Percentiles rank a stretch among this genome's conserved stretches.
phyloP scores from a whole-genome alignment of 2,888 invertebrate species.

The Timandra comae region DNA sequence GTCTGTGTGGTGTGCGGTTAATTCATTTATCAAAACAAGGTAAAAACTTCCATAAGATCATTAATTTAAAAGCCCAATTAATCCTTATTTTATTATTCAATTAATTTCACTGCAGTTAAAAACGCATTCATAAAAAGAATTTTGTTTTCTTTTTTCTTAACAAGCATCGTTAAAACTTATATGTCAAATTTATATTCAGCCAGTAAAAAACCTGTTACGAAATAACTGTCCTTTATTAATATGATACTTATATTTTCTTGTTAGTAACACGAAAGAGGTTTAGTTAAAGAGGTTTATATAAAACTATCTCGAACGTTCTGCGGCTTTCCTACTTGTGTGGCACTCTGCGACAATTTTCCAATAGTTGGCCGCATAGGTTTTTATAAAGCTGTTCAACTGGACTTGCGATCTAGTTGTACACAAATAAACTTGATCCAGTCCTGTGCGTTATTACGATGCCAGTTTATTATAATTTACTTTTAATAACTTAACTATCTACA shows the following conservation, averaged over 20 bases:
- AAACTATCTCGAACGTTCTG: constrained; percentile 50
- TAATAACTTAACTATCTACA: background rate
- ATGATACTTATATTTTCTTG: too few relatives aligned
- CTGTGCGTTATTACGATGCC: constrained; percentile 20
- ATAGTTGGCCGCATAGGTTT: constrained; percentile 25
- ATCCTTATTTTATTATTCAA: too few relatives aligned
- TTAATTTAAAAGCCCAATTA: too few relatives aligned
- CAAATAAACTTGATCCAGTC: constrained; percentile 44
- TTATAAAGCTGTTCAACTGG: constrained; percentile 24
- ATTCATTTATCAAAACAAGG: too few relatives aligned
- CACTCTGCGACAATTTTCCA: constrained; percentile 37
- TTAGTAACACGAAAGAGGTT: too few relatives aligned
- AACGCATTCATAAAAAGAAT: constrained; percentile 9
- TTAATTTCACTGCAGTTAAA: constrained; percentile 3
- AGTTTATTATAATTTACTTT: constrained; percentile 5
- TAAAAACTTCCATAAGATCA: too few relatives aligned
- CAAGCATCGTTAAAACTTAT: too few relatives aligned
- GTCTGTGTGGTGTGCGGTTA: too few relatives aligned
- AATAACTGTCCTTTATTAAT: too few relatives aligned
- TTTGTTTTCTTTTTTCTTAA: constrained; percentile 20
- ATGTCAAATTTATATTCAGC: too few relatives aligned
- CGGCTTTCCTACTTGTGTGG: constrained; percentile 47
- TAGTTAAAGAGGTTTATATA: constrained; percentile 23
- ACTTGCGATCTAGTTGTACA: constrained; percentile 34
- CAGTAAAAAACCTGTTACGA: too few relatives aligned